Conservation (phyloP, 1,140 invertebrate genomes). For the Pseudomyrmex cubaensis region DNA sequence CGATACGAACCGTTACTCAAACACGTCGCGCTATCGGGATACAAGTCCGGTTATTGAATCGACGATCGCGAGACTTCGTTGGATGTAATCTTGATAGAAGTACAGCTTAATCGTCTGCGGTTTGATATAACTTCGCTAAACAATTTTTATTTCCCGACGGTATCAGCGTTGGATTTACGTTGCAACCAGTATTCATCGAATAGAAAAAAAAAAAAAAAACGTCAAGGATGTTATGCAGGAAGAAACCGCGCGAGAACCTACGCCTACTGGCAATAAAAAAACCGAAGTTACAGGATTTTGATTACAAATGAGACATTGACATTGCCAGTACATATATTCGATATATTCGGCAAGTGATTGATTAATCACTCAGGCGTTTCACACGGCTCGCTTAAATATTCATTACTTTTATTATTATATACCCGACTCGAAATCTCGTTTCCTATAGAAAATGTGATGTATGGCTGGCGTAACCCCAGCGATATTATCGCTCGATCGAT, state of each 20-base stretch:
- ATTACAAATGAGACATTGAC: constrained; percentile 12
- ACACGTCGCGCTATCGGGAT: constrained; percentile 26
- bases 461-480: neutral
- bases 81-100: constrained; percentile 26
- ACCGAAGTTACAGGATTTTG: too few relatives aligned
- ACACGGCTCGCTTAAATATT: constrained; percentile 18
- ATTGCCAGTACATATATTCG: neutral
- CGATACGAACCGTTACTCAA: constrained; percentile 51
- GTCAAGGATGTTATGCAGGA: neutral
- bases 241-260: neutral
- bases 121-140: constrained; percentile 2
- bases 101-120: constrained; percentile 18
- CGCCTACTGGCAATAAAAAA: neutral
- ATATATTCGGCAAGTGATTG: neutral
- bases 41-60: constrained; percentile 23
- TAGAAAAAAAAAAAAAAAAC: neutral
- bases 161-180: neutral
- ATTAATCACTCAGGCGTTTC: constrained; percentile 6
- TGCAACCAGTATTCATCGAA: neutral
- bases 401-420: neutral
- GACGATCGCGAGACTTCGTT: neutral
- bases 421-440: neutral
- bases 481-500: constrained; percentile 26
- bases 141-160: neutral
- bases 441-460: neutral